Evolutionary conservation across 2,113 vertebrate species (phyloP).

Genomic region (Helogale parvula): DNA sequence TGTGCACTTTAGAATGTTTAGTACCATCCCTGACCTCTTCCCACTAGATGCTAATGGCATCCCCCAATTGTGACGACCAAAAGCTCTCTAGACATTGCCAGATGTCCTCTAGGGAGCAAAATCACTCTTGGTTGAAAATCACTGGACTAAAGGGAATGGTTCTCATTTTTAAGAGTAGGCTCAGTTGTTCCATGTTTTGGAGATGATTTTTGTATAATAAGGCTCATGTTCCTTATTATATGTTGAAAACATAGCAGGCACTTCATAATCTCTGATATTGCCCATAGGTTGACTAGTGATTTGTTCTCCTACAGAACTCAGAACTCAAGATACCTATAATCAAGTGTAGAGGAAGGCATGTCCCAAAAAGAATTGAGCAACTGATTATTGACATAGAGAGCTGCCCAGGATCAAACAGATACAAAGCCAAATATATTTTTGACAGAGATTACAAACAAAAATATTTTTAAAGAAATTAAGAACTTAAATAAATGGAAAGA

Average conservation of each 20-base stretch:
- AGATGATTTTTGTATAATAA: background rate
- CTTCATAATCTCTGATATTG: background rate
- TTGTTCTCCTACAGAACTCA: constrained; percentile 4
- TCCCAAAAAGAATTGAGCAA: background rate
- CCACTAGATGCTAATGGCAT: background rate
- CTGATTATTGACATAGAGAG: background rate
- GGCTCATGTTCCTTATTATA: background rate
- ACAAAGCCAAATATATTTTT: background rate
- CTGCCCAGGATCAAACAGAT: background rate
- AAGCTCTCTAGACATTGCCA: background rate
- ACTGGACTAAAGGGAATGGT: background rate
- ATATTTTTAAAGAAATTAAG: background rate
- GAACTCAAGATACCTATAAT: background rate
- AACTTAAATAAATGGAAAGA: constrained; percentile 17
- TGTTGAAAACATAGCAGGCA: background rate
- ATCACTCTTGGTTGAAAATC: background rate
- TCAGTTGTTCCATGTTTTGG: background rate
- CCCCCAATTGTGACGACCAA: background rate
- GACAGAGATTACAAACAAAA: constrained; percentile 29
- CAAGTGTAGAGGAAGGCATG: background rate
- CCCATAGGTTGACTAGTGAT: background rate
- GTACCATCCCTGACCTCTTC: background rate
- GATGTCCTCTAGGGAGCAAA: background rate
- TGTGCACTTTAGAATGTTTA: background rate
- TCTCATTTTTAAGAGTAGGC: constrained; percentile 26